phyloP scores from a whole-genome alignment of 2,797 vertebrate species.

The Chaetodon trifasciatus region DNA sequence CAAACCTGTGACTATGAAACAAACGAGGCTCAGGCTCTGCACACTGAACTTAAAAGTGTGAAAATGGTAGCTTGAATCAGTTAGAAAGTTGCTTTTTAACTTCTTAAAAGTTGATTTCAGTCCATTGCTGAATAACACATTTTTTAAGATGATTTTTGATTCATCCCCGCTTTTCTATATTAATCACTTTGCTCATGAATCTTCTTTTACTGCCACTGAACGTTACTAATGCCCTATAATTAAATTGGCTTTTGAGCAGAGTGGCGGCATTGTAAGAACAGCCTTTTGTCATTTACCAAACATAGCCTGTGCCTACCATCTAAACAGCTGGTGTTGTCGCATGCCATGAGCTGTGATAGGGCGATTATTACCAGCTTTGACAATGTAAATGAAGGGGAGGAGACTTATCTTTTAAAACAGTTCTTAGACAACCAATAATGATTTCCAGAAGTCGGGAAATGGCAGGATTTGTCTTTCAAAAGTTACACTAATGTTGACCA shows the following conservation, averaged over 20 bases:
- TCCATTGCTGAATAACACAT: background rate
- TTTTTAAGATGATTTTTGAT: slow-evolving; percentile 3
- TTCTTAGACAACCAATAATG: slow-evolving; percentile 10
- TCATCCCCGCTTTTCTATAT: background rate
- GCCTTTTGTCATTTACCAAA: slow-evolving; percentile 21
- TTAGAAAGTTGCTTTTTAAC: background rate
- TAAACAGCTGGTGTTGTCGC: slow-evolving; percentile 14
- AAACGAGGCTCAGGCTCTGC: background rate
- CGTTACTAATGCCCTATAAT: slow-evolving; percentile 31
- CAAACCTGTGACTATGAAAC: background rate
- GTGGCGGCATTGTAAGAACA: slow-evolving; percentile 1
- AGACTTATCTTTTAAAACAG: background rate
- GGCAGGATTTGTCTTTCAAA: background rate
- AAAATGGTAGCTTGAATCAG: background rate
- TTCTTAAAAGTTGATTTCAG: background rate
- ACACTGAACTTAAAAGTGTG: background rate
- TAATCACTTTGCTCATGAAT: slow-evolving; percentile 20
- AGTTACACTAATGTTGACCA: background rate
- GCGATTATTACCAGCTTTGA: slow-evolving; percentile 20
- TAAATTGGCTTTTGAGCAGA: slow-evolving; percentile 31
- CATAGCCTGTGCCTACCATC: background rate
- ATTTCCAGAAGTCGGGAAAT: slow-evolving; percentile 1
- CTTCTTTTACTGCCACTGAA: background rate
- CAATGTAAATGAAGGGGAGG: slow-evolving; percentile 16
- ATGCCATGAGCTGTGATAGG: slow-evolving; percentile 32